Evolutionary conservation across 2,113 vertebrate species (phyloP).

Genomic region (Chamaetylas fuelleborni): DNA sequence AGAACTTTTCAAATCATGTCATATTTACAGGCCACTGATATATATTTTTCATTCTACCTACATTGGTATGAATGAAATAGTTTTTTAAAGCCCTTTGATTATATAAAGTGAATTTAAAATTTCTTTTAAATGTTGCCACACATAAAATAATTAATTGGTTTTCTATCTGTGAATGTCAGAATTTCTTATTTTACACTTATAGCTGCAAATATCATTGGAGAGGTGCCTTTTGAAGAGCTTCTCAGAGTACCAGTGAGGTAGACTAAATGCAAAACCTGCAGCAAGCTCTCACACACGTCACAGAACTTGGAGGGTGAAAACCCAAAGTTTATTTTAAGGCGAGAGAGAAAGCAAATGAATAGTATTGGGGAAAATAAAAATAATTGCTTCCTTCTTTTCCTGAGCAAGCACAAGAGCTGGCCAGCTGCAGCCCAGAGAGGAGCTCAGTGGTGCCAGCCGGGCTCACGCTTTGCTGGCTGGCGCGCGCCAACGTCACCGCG

Average conservation of each 20-base stretch:
- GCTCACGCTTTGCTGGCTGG: neutral
- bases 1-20: neutral
- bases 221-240: neutral
- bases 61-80: neutral
- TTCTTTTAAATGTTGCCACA: neutral
- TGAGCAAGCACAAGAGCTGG: neutral
- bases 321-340: neutral
- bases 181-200: neutral
- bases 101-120: neutral
- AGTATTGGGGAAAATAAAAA: neutral
- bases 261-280: neutral
- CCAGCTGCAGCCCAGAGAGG: neutral
- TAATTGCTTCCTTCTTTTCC: neutral
- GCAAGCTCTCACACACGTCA: neutral
- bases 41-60: neutral
- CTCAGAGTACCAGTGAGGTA: neutral
- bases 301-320: neutral
- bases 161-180: neutral
- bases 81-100: neutral
- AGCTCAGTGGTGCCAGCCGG: neutral
- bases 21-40: neutral
- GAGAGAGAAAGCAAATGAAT: neutral
- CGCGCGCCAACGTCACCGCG: accelerated
- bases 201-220: neutral
- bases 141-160: neutral